Percentiles rank a stretch among this genome's conserved stretches.
Conservation (phyloP, 2,888 invertebrate genomes). For the Eudasyphora cyanicolor region DNA sequence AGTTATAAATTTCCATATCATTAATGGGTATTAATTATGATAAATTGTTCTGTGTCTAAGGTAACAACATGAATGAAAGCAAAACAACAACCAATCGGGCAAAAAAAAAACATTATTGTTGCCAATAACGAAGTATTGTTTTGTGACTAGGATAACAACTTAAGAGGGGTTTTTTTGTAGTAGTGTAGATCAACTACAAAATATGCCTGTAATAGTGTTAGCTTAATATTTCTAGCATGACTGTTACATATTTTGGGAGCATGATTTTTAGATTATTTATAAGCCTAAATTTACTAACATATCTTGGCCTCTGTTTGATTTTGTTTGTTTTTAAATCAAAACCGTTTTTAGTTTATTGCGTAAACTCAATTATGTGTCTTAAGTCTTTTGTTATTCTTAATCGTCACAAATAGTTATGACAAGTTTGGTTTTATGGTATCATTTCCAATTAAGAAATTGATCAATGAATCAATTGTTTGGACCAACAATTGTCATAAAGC, state of each 20-base stretch:
- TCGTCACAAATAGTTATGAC: not conserved
- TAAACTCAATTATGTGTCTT: not conserved
- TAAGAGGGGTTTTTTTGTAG: not conserved
- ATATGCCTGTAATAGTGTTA: not conserved
- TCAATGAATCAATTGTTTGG: too few species aligned
- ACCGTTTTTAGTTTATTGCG: not conserved
- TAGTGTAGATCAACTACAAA: not conserved
- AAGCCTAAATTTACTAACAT: not conserved
- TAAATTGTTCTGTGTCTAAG: slow-evolving; percentile 19
- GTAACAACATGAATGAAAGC: not conserved
- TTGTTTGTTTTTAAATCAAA: not conserved
- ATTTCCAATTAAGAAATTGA: too few species aligned
- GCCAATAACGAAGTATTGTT: not conserved
- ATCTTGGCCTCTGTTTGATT: not conserved
- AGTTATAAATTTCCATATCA: slow-evolving; percentile 11
- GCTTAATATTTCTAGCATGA: too few species aligned
- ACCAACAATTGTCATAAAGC: too few species aligned
- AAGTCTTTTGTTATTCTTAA: not conserved
- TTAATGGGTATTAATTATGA: slow-evolving; percentile 22
- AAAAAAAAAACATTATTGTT: not conserved
- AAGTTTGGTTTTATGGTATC: too few species aligned
- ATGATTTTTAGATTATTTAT: not conserved
- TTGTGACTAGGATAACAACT: not conserved
- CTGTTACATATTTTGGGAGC: not conserved
- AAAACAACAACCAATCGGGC: not conserved